Conservation (phyloP, 2,113 vertebrate species). For the Serinus canaria region DNA sequence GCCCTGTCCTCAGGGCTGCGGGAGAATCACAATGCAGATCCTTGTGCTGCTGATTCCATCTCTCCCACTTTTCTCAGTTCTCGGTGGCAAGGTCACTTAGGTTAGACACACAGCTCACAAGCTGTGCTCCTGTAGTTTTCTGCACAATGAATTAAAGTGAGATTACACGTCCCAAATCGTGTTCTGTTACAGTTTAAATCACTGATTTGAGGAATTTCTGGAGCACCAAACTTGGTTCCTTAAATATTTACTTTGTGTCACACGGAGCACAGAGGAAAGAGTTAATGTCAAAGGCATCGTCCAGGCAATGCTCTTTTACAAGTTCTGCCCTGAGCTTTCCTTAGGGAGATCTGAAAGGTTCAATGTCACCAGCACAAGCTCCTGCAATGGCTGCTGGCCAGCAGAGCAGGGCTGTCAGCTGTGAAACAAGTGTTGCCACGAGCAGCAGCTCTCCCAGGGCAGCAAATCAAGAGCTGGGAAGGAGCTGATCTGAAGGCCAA, state of each 20-base stretch:
- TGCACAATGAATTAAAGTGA: not conserved
- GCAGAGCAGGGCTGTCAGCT: not conserved
- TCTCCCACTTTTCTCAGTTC: not conserved
- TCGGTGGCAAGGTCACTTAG: not conserved
- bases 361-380: not conserved
- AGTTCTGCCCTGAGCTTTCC: not conserved
- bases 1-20: not conserved
- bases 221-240: not conserved
- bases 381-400: not conserved
- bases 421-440: not conserved
- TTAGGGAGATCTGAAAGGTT: not conserved
- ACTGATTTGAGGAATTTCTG: not conserved
- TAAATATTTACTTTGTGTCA: not conserved
- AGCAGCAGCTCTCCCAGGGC: not conserved
- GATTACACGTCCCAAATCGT: too few relatives aligned
- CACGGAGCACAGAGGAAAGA: not conserved
- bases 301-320: not conserved
- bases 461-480: not conserved
- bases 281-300: not conserved
- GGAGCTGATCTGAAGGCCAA: not conserved
- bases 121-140: not conserved
- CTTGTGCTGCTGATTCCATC: not conserved
- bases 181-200: too few relatives aligned
- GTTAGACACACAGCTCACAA: not conserved
- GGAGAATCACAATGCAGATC: not conserved